A percentile compares a stretch with the other conserved stretches of the same genome.
Evolutionary conservation across 2,113 vertebrate species (phyloP).

Genomic region (Hypanus sabinus): DNA sequence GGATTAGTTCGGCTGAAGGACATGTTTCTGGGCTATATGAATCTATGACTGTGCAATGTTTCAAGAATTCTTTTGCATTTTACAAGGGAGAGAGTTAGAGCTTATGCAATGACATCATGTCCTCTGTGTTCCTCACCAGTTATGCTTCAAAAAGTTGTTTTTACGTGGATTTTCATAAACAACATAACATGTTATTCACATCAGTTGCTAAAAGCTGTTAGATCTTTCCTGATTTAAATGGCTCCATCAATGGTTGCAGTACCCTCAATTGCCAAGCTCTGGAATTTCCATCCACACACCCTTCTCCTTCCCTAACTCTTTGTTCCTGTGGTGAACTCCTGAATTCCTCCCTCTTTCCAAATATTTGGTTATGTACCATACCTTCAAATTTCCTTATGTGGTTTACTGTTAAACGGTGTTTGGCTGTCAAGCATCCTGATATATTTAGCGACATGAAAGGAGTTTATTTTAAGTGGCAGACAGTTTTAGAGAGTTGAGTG

Average conservation of each 20-base stretch:
- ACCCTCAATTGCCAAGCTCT: no score
- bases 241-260: no score
- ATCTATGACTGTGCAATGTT: not conserved
- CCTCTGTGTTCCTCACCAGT: not conserved
- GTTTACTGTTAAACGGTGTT: not conserved
- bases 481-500: not conserved
- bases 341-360: not conserved
- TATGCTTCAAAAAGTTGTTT: not conserved
- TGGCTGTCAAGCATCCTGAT: not conserved
- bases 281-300: no score
- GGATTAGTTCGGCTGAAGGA: no score
- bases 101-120: not conserved
- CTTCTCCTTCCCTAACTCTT: no score
- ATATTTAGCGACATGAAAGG: no score
- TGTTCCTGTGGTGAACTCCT: no score
- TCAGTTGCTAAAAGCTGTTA: no score
- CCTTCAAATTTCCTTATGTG: not conserved
- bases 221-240: no score
- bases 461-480: not conserved
- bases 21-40: no score
- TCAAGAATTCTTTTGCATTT: not conserved
- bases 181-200: not conserved
- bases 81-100: not conserved
- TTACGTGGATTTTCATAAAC: not conserved
- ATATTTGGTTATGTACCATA: not conserved